Evolutionary conservation across 2,797 vertebrate species (phyloP).

Genomic region (Anabas testudineus): DNA sequence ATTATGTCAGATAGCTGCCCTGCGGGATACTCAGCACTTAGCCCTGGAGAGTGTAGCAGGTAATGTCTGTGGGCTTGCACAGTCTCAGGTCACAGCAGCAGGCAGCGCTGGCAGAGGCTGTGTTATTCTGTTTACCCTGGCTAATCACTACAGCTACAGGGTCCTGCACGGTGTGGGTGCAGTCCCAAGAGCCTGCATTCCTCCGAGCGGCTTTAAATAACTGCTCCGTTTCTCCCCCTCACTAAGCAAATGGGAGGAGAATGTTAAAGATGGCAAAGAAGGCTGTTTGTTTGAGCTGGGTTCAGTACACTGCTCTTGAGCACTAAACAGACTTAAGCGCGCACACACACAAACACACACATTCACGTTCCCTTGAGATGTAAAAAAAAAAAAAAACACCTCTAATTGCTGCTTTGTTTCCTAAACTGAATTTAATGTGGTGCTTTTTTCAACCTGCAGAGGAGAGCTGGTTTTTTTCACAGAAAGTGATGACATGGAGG

Average conservation of each 20-base stretch:
- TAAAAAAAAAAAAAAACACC: slow-evolving; percentile 30
- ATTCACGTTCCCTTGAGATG: slow-evolving; percentile 60
- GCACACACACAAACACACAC: slow-evolving; percentile 41
- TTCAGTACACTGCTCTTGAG: slow-evolving; percentile 52
- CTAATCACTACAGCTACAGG: slow-evolving; percentile 75
- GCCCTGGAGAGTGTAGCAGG: slow-evolving; percentile 38
- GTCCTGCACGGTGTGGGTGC: slow-evolving; percentile 61
- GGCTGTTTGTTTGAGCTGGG: slow-evolving; percentile 78
- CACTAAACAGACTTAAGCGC: slow-evolving; percentile 48
- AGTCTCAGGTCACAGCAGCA: slow-evolving; percentile 30
- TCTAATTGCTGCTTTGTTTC: slow-evolving; percentile 78
- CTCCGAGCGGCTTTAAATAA: slow-evolving; percentile 82
- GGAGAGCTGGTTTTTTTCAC: slow-evolving; percentile 7
- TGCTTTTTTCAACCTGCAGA: slow-evolving; percentile 17
- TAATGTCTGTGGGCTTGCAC: slow-evolving; percentile 33
- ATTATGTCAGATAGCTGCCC: slow-evolving; percentile 73
- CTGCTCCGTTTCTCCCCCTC: slow-evolving; percentile 66
- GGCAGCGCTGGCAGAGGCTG: slow-evolving; percentile 56
- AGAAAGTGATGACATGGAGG: slow-evolving; percentile 38
- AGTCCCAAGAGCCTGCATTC: slow-evolving; percentile 73
- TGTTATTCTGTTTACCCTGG: slow-evolving; percentile 79
- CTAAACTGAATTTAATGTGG: slow-evolving; percentile 43
- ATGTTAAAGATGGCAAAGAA: slow-evolving; percentile 81
- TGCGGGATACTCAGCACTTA: slow-evolving; percentile 35
- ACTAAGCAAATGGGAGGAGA: slow-evolving; percentile 77